Percentiles rank a stretch among this genome's conserved stretches.
Evolutionary conservation across 2,113 vertebrate genomes (phyloP).

Genomic region (Brienomyrus longianalis): DNA sequence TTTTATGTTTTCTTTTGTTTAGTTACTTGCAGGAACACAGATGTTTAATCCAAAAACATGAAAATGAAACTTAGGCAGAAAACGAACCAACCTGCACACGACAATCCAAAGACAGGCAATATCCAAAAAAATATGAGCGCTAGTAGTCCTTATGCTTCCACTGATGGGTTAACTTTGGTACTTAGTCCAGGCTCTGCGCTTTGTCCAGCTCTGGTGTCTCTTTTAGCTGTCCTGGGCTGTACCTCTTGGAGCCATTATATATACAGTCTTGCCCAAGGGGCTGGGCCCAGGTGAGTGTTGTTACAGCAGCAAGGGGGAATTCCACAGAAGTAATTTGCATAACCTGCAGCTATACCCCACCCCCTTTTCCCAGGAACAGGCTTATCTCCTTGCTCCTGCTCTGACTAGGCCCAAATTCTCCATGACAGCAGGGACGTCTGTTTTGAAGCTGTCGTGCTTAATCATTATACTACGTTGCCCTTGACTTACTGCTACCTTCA

Average conservation of each 20-base stretch:
- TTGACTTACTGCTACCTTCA: constrained; percentile 11
- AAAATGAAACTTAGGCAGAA: background rate
- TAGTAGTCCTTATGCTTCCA: background rate
- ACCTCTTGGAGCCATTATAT: background rate
- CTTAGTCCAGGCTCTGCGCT: background rate
- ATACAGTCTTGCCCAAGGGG: constrained; percentile 6
- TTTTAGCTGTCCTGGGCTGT: constrained; percentile 8
- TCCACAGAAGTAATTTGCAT: constrained; percentile 42
- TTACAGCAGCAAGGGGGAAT: constrained; percentile 47
- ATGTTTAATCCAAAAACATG: background rate
- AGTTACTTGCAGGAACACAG: background rate
- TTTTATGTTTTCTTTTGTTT: background rate
- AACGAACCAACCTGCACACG: constrained; percentile 3
- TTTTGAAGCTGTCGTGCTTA: background rate
- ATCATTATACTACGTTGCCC: constrained; percentile 9
- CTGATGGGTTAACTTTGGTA: background rate
- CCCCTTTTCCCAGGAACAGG: constrained; percentile 11
- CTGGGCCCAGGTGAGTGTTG: constrained; percentile 40
- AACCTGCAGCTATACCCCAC: constrained; percentile 24
- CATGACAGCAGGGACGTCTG: background rate
- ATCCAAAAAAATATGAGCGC: background rate
- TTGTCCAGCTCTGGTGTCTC: background rate
- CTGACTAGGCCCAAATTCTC: constrained; percentile 1
- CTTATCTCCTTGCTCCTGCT: background rate
- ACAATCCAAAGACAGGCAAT: background rate